phyloP scores from a whole-genome alignment of 2,888 invertebrate genomes.

The Chrysodeixis includens region DNA sequence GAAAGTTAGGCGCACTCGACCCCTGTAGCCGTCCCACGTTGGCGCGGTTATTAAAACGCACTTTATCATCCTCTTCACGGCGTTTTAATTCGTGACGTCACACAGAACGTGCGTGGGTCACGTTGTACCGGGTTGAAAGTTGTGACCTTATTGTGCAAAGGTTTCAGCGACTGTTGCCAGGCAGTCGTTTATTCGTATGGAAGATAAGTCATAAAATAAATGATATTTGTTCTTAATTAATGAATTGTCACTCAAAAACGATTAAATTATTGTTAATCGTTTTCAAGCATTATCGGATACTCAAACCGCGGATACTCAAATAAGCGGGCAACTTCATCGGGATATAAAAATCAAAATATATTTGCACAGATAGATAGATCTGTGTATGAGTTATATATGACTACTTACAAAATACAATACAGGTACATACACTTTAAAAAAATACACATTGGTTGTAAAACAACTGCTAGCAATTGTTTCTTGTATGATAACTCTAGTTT shows the following conservation, averaged over 20 bases:
- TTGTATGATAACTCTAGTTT: conserved; percentile 12
- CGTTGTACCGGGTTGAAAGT: conserved; percentile 9
- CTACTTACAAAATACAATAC: too few species aligned
- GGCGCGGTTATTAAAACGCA: conserved; percentile 52
- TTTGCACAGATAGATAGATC: too few species aligned
- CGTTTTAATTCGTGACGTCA: conserved; percentile 54
- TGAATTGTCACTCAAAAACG: too few species aligned
- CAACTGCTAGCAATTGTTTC: conserved; percentile 24
- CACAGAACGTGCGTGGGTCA: conserved; percentile 37
- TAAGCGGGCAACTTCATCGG: too few species aligned
- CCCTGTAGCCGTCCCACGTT: conserved; percentile 33
- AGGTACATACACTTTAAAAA: too few species aligned
- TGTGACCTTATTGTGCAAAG: conserved; percentile 13
- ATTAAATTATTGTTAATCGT: too few species aligned
- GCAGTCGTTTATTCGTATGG: background rate
- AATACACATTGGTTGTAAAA: conserved; percentile 9
- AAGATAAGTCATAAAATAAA: too few species aligned
- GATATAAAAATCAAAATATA: too few species aligned
- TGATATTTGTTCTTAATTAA: too few species aligned
- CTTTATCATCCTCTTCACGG: conserved; percentile 48
- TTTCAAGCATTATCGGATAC: too few species aligned
- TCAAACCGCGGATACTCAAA: too few species aligned
- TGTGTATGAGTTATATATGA: too few species aligned
- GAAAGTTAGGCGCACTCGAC: conserved; percentile 30
- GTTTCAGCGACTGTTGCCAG: background rate